phyloP scores from a whole-genome alignment of 2,888 invertebrate species.

The Oxyscelio sp. region DNA sequence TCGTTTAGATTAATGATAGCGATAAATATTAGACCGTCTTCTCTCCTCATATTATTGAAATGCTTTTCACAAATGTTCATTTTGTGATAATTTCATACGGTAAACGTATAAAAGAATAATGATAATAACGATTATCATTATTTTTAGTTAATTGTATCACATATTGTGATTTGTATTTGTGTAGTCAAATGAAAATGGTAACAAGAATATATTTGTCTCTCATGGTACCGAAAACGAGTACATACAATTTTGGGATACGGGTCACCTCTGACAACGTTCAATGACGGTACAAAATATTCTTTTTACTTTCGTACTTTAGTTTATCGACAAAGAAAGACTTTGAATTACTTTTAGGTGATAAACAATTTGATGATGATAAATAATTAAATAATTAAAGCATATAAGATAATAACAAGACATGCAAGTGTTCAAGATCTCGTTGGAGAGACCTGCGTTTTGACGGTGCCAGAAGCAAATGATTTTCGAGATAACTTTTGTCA shows the following conservation, averaged over 20 bases:
- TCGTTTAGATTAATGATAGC: constrained; percentile 42
- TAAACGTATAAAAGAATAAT: constrained; percentile 37
- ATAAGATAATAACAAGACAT: constrained; percentile 66
- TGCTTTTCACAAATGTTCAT: constrained; percentile 37
- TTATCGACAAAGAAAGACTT: constrained; percentile 43
- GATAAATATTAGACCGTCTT: constrained; percentile 15
- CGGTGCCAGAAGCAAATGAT: constrained; percentile 41
- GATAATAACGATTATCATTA: constrained; percentile 54
- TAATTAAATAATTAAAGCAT: constrained; percentile 25
- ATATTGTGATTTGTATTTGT: constrained; percentile 60
- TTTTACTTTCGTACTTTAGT: constrained; percentile 44
- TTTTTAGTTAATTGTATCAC: constrained; percentile 51
- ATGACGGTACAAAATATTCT: constrained; percentile 55
- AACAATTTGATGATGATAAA: constrained; percentile 24
- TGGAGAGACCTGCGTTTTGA: constrained; percentile 67
- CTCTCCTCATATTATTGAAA: constrained; percentile 51
- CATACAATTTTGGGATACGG: neutral
- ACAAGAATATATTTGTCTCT: constrained; percentile 42
- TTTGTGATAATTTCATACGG: constrained; percentile 53
- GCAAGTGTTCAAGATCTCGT: constrained; percentile 70
- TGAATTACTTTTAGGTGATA: constrained; percentile 37
- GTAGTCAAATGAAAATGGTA: constrained; percentile 31
- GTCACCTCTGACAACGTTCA: neutral
- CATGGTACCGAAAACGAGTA: neutral
- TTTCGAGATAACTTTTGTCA: constrained; percentile 58